Evolutionary conservation across 2,888 invertebrate genomes (phyloP), one percentile per base, ranked within the genome.

Genomic region (Sarcophaga subvicina): DNA sequence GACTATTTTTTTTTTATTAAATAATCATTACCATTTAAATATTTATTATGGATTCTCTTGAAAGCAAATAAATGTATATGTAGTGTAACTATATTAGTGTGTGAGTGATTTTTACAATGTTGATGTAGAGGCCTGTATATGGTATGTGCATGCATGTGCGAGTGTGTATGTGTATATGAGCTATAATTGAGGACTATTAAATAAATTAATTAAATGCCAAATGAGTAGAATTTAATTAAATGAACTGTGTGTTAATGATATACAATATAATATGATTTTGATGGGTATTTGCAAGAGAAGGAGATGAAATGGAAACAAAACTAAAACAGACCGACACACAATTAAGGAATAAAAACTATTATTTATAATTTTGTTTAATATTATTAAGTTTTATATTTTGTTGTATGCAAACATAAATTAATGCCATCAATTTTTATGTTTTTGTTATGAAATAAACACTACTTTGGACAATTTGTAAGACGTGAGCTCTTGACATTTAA

Each of bases 141-240:
- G 37, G 17, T 17, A 14, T 17, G 5, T 5, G 4, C 17, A 17
- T 59, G n/a, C 3, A 17, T 80, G 47, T 49, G 10, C 49, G 49
- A n/a, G 5, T 59, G 25, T 17, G 14, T 4, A 6, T 14, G 25
- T 49, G 6, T 59, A 12, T 54, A 8, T 22, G 45, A 54, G 17
- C 25, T 64, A 70, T 75, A 75, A 69, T 47, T 79, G 62, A 75
- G 59, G 59, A 64, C 64, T 64, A 86, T 80, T 70, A 78, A 73
- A 77, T 86, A 77, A 83, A 77, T 80, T 60, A 80, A 76, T 79
- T 70, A 81, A 77, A 80, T 70, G 64, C 17, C 72, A 77, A 77
- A n/a, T 80, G 71, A 67, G 60, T 72, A 20, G 47, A 63, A 80
- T 73, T 83, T 78, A 83, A 80, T 80, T 86, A 77, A 80, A 80